These are phyloP conservation scores for Caiman crocodilus DNA, from an alignment of 2,797 vertebrate species.

Conservation along the genomic window DNA sequence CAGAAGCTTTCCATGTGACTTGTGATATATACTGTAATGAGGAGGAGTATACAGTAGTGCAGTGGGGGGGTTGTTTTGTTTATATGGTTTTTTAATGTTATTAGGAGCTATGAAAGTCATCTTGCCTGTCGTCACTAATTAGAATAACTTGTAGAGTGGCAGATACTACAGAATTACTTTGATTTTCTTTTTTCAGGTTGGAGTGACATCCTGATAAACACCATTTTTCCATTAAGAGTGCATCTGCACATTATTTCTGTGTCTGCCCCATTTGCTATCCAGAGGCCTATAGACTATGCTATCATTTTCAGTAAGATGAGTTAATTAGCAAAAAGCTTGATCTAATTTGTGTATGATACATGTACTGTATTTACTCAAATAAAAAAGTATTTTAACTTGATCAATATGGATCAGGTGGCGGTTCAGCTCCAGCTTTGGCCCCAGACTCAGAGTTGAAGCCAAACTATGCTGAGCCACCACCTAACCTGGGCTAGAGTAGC, in stretches of 20 bases:
- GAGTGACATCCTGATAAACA: neutral
- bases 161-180: neutral
- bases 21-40: neutral
- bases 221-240: rapidly evolving
- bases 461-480: no score
- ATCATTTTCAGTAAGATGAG: rapidly evolving
- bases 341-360: rapidly evolving
- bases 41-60: rapidly evolving
- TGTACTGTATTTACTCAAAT: no score
- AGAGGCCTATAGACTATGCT: neutral
- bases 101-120: neutral
- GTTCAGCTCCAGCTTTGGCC: neutral
- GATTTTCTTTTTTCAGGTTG: neutral
- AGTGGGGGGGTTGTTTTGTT: neutral
- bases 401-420: no score
- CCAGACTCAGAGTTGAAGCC: no score
- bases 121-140: neutral
- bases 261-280: no score
- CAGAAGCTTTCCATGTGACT: neutral
- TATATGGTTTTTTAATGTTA: neutral
- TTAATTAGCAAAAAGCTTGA: neutral
- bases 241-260: rapidly evolving
- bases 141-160: neutral
- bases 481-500: no score
- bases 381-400: no score